A percentile compares a stretch with the other conserved stretches of the same genome.
These are phyloP conservation scores for Misgurnus mizolepis DNA, from an alignment of 2,113 vertebrate genomes.

Conservation along the genomic window DNA sequence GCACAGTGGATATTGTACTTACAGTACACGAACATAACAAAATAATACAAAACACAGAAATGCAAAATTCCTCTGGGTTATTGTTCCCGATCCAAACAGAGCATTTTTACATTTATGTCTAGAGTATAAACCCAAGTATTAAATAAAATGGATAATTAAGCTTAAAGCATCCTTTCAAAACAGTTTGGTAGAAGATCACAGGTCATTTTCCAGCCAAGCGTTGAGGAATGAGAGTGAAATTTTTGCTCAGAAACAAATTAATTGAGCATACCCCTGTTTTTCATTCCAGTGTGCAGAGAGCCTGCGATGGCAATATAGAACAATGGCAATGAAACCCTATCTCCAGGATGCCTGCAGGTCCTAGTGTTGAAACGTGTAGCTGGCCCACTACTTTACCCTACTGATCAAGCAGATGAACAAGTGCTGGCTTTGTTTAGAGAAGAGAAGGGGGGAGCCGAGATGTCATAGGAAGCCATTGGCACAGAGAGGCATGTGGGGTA, in stretches of 20 bases:
- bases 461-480: conserved; percentile 39
- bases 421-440: conserved; percentile 47
- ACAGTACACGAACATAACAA: too few species aligned
- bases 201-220: conserved; percentile 15
- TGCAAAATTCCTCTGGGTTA: too few species aligned
- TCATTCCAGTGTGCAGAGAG: conserved; percentile 25
- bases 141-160: conserved; percentile 13
- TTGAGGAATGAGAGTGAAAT: conserved; percentile 27
- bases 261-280: conserved; percentile 46
- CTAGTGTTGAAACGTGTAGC: conserved; percentile 46
- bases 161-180: not conserved
- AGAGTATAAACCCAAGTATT: too few species aligned
- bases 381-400: conserved; percentile 43
- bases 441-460: conserved; percentile 13
- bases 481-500: conserved; percentile 39
- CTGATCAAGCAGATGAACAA: conserved; percentile 52
- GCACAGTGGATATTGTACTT: too few species aligned
- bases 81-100: too few species aligned
- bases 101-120: too few species aligned
- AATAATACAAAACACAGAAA: too few species aligned
- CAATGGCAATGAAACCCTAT: conserved; percentile 53
- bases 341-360: conserved; percentile 51
- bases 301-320: conserved; percentile 27
- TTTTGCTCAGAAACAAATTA: conserved; percentile 45
- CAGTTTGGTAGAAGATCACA: not conserved